phyloP scores from a whole-genome alignment of 1,140 invertebrate genomes.

The Dreissena rostriformis region DNA sequence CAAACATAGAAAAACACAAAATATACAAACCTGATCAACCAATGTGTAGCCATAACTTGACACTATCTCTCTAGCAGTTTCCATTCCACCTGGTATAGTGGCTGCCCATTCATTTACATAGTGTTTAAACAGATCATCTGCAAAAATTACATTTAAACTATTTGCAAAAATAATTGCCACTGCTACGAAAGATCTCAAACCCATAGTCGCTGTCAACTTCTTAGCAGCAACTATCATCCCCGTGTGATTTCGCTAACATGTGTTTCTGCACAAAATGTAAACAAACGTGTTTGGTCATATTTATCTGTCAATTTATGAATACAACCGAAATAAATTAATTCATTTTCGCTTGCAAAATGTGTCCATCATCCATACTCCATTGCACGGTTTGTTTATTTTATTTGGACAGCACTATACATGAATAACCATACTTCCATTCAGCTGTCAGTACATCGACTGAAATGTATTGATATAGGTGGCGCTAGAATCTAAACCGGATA shows the following conservation, averaged over 20 bases:
- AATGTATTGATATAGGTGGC: conserved; percentile 48
- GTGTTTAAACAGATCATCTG: not conserved
- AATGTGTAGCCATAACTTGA: conserved; percentile 33
- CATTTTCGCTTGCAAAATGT: not conserved
- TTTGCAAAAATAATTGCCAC: not conserved
- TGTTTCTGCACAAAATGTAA: not conserved
- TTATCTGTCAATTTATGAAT: not conserved
- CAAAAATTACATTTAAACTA: not conserved
- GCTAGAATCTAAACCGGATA: conserved; percentile 18
- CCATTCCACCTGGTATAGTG: conserved; percentile 29
- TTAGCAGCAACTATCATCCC: not conserved
- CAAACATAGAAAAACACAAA: too few species aligned
- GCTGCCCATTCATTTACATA: conserved; percentile 50
- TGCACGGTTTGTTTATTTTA: not conserved
- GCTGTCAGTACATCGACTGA: conserved; percentile 42
- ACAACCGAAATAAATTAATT: too few species aligned
- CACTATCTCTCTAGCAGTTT: conserved; percentile 26
- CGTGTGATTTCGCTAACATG: not conserved
- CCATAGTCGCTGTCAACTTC: conserved; percentile 12
- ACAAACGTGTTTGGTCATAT: not conserved
- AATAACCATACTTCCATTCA: conserved; percentile 15
- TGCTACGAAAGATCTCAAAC: not conserved
- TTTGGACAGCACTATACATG: too few species aligned
- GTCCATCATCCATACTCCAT: conserved; percentile 43
- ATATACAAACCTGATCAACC: conserved; percentile 31